Base-by-base conservation (phyloP, 1,140 invertebrate genomes). In the Melitaea cinxia region DNA sequence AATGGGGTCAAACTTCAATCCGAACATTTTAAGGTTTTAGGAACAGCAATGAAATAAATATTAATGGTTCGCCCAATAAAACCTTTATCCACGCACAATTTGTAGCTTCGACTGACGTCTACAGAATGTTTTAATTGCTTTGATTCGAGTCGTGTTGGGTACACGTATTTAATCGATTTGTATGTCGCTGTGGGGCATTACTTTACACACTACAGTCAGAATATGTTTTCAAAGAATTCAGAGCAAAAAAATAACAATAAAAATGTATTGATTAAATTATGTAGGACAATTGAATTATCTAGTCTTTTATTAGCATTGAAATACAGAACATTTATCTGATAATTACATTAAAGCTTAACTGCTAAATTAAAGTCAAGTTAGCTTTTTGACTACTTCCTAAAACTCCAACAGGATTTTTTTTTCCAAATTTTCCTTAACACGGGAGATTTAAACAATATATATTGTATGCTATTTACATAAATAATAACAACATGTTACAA, bases 31-130 rank as follows among this genome's bases (percentile, higher is more conserved):
- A 56, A 65, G 55, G 45, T 58, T 77, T 77, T 60, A 68, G 30
- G 62, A 68, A 75, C 65, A 65, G 59, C 52, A 53, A 73, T 71
- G 66, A 69, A 72, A 82, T 79, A 75, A 75, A 78, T 77, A 75
- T 75, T 74, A 80, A 83, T 75, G 66, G 72, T 59, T 58, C 35
- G 39, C 62, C 67, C 68, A 73, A 82, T 83, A 80, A 82, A 80
- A 72, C 58, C 71, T 83, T 83, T 79, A 80, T 80, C 56, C 75
- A 83, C 77, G 78, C 68, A 72, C 73, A 77, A 80, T 78, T 75
- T 72, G 47, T 58, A 60, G 56, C 39, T n/a, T 68, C 42, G 60
- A 68, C 63, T 63, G 59, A 58, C 49, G 45, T 58, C 17, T 37
- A 49, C 24, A 42, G 57, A 66, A 55, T 56, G 53, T 60, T 60